Conservation (phyloP, 2,113 vertebrate genomes). For the Scomber scombrus region DNA sequence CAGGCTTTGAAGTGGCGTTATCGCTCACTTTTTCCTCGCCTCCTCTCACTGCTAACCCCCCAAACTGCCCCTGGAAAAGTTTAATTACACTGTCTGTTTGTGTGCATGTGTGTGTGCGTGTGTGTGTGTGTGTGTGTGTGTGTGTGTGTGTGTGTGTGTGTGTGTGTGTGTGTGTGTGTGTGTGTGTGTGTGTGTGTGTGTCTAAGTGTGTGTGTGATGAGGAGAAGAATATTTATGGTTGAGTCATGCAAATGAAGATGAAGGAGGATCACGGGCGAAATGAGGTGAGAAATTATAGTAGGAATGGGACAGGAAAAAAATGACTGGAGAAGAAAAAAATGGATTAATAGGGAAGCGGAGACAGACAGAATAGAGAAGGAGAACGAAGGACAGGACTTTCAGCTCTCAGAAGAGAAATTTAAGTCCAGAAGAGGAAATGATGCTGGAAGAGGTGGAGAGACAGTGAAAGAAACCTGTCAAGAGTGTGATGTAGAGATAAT, state of each 20-base stretch:
- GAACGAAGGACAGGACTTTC: background rate
- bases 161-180: constrained; percentile 2
- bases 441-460: constrained; percentile 5
- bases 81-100: constrained; percentile 39
- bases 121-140: constrained; percentile 1
- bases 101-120: constrained; percentile 10
- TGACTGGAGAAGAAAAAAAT: background rate
- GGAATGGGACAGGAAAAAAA: constrained; percentile 26
- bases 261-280: constrained; percentile 42
- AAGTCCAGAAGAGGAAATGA: constrained; percentile 7
- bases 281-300: constrained; percentile 45
- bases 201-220: constrained; percentile 4
- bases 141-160: constrained; percentile 14
- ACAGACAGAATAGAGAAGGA: background rate
- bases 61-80: constrained; percentile 39
- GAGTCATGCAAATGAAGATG: constrained; percentile 55
- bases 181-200: constrained; percentile 8
- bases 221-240: constrained; percentile 39
- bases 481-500: constrained; percentile 44
- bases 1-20: constrained; percentile 54
- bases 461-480: constrained; percentile 26
- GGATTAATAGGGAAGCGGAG: constrained; percentile 18
- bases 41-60: constrained; percentile 27
- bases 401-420: background rate
- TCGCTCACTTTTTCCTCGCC: constrained; percentile 33